phyloP scores from a whole-genome alignment of 2,113 vertebrate genomes.

The Campylorhamphus procurvoides region DNA sequence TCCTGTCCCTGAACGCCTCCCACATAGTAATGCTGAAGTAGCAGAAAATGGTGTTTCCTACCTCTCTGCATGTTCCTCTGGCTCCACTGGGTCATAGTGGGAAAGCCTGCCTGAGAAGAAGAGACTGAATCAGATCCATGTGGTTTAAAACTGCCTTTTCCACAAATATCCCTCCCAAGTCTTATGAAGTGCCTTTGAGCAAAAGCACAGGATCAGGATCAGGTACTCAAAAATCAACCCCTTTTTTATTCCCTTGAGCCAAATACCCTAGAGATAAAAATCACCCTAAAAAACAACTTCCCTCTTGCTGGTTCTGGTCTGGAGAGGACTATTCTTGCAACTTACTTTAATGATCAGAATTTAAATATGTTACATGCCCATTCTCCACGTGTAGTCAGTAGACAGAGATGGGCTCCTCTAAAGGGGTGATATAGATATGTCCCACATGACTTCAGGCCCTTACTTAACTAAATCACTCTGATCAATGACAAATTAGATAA shows the following conservation, averaged over 20 bases:
- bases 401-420: neutral
- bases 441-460: neutral
- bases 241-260: neutral
- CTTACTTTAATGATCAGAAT: neutral
- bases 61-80: neutral
- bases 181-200: neutral
- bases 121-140: neutral
- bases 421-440: neutral
- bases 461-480: neutral
- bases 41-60: neutral
- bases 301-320: neutral
- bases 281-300: neutral
- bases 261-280: neutral
- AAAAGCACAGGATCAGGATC: neutral
- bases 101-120: neutral
- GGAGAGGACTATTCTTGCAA: neutral
- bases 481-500: neutral
- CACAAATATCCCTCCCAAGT: neutral
- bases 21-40: neutral
- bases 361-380: neutral
- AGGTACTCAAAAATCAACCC: neutral
- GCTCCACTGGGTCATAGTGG: neutral
- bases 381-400: neutral
- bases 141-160: neutral
- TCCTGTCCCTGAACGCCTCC: neutral